These are phyloP conservation scores for Mercenaria mercenaria DNA, from an alignment of 1,140 invertebrate genomes.

Conservation along the genomic window DNA sequence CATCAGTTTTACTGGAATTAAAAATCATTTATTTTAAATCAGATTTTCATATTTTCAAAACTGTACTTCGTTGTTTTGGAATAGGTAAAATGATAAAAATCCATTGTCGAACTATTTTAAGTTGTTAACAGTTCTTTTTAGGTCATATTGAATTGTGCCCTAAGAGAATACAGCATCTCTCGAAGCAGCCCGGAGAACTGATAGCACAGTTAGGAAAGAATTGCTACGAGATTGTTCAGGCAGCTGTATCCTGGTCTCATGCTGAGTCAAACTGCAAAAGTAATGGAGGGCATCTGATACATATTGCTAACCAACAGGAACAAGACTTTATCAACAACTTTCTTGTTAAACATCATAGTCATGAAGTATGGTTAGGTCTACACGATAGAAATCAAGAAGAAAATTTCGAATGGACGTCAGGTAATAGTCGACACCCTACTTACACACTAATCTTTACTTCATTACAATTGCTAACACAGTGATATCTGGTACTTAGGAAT, in stretches of 20 bases:
- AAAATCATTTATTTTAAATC: too few relatives aligned
- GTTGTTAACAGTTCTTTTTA: too few relatives aligned
- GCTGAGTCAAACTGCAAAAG: slow-evolving; percentile 21
- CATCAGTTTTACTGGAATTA: too few relatives aligned
- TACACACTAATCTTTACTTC: too few relatives aligned
- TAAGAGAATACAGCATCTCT: not conserved
- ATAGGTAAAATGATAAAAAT: too few relatives aligned
- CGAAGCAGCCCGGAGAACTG: not conserved
- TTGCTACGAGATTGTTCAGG: slow-evolving; percentile 31
- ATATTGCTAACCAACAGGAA: not conserved
- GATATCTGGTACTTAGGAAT: too few relatives aligned
- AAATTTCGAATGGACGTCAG: slow-evolving; percentile 45
- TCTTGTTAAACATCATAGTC: not conserved
- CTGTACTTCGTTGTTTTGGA: too few relatives aligned
- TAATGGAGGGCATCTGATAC: slow-evolving; percentile 30
- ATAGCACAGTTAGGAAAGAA: not conserved
- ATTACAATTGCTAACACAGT: too few relatives aligned
- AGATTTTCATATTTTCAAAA: too few relatives aligned
- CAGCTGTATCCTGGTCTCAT: slow-evolving; percentile 11
- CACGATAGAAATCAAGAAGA: slow-evolving; percentile 28
- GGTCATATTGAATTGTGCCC: slow-evolving; percentile 12
- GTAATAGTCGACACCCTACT: not conserved
- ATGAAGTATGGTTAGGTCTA: slow-evolving; percentile 27
- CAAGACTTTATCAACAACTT: slow-evolving; percentile 17
- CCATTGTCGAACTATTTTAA: too few relatives aligned